These are phyloP conservation scores for Mus spicilegus DNA, from an alignment of 2,113 vertebrate genomes.

Conservation along the genomic window DNA sequence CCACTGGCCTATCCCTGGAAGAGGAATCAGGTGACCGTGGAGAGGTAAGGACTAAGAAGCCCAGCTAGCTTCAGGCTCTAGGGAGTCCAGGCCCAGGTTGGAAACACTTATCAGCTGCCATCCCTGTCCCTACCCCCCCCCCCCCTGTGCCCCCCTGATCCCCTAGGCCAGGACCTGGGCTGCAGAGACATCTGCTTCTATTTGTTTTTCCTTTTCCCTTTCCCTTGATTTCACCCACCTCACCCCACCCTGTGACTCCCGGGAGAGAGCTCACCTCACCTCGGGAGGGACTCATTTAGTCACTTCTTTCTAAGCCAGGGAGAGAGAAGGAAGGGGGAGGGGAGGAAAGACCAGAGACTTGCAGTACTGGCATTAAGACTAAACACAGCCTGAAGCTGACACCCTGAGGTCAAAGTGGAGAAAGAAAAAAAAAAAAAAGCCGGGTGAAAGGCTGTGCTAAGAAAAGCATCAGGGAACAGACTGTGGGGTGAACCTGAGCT, in stretches of 20 bases:
- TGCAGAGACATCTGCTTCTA: constrained; percentile 60
- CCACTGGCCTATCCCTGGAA: not conserved
- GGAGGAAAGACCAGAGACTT: not conserved
- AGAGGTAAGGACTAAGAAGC: not conserved
- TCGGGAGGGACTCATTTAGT: not conserved
- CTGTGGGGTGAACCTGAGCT: not conserved
- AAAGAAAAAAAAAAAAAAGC: not conserved
- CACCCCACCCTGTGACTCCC: not conserved
- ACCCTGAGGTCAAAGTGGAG: not conserved
- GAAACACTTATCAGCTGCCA: constrained; percentile 53
- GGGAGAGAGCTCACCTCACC: not conserved
- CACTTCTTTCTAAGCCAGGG: not conserved
- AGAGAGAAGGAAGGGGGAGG: not conserved
- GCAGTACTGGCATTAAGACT: not conserved
- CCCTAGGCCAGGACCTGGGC: not conserved
- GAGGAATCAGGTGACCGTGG: not conserved
- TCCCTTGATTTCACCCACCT: constrained; percentile 42
- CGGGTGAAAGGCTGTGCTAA: not conserved
- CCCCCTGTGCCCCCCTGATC: not conserved
- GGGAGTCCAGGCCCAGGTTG: not conserved
- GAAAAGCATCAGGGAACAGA: not conserved
- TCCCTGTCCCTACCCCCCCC: not conserved
- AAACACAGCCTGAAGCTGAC: not conserved
- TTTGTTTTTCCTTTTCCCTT: constrained; percentile 70
- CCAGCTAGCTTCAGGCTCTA: not conserved